Conservation (phyloP, 2,888 invertebrate genomes). For the Camptogramma bilineatum region DNA sequence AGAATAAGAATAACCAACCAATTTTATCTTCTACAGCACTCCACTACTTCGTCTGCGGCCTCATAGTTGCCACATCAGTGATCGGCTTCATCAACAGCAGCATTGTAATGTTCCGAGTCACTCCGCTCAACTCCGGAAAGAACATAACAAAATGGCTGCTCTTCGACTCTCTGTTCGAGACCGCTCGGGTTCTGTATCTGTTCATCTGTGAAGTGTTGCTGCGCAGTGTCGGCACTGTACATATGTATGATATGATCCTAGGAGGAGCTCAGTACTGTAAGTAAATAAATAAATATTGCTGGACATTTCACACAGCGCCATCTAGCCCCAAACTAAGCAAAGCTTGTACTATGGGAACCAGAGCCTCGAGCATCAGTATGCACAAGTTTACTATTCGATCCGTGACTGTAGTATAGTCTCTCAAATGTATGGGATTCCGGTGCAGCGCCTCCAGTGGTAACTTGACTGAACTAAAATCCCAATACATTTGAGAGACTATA, state of each 20-base stretch:
- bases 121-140: constrained; percentile 58
- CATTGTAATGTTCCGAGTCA: constrained; percentile 67
- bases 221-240: constrained; percentile 65
- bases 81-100: constrained; percentile 77
- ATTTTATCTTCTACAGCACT: constrained; percentile 57
- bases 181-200: constrained; percentile 72
- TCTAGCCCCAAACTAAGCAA: too few species aligned
- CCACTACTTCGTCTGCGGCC: constrained; percentile 71
- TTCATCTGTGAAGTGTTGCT: constrained; percentile 72
- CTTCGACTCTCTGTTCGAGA: constrained; percentile 77
- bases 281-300: constrained; percentile 47
- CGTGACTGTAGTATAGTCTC: too few species aligned
- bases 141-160: constrained; percentile 76
- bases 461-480: too few species aligned
- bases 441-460: too few species aligned
- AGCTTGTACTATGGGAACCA: too few species aligned
- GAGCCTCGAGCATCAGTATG: too few species aligned
- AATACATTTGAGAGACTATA: too few species aligned
- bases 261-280: constrained; percentile 75
- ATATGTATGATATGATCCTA: constrained; percentile 70
- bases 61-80: constrained; percentile 67
- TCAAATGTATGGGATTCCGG: too few species aligned
- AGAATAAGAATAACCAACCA: neutral
- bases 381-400: too few species aligned
- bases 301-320: too few species aligned